Base-by-base conservation (phyloP, 2,888 invertebrate species). In the Gandaritis pyraliata region DNA sequence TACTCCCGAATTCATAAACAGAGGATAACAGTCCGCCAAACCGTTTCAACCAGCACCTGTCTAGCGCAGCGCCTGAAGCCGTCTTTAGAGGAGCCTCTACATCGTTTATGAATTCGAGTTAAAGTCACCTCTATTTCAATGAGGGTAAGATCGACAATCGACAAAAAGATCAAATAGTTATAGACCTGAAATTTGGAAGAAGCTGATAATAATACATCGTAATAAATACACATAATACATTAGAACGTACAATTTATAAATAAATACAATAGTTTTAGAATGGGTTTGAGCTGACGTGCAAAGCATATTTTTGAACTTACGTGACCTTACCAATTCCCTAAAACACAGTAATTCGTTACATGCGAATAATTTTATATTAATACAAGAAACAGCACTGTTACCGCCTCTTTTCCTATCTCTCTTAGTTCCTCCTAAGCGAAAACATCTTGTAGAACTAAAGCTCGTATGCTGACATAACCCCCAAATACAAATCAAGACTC, bases 121-220 rank as follows among this genome's bases (percentile, higher is more conserved):
- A 23, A 23, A 23, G 23, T 23, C 23, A 46, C n/a, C 11, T 30
- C 11, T 33, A 30, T 12, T 30, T 47, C 11, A 6, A 29, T 41
- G 23, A 46, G 15, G 10, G 5, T 36, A 53, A 56, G 50, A 46
- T 51, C 52, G 16, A 43, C 23, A 33, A 18, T 54, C 57, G 50
- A 55, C 54, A 38, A n/a, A n/a, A 30, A 23, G 16, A 33, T 53
- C 41, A 39, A 59, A 48, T 10, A 57, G 11, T 43, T 43, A 47
- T 15, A 45, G 13, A 51, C 56, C 63, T 64, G 63, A 12, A 64
- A 56, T 64, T 64, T 59, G 13, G 59, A 62, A 53, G 56, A 36
- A 49, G 52, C 15, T n/a, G 36, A 48, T 43, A 53, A 43, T 36
- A 51, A 49, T 50, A 54, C 7, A 55, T 15, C 23, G 11, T 12